Percentiles rank a stretch among this genome's conserved stretches.
These are phyloP conservation scores for Heliconius ismenius DNA, from an alignment of 2,888 invertebrate species.

Conservation along the genomic window DNA sequence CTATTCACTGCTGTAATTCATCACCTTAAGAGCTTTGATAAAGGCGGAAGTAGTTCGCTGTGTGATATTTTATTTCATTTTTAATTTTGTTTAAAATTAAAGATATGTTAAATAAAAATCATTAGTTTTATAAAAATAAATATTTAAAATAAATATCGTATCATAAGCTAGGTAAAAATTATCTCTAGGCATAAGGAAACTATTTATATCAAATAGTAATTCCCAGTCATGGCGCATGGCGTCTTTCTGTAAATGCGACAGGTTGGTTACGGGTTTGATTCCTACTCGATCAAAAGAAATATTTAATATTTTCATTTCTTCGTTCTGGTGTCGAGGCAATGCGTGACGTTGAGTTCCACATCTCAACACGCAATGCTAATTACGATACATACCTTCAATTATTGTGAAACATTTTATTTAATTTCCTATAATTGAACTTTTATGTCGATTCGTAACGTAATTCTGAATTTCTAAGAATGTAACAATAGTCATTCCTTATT, in stretches of 20 bases:
- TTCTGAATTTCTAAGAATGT: neutral
- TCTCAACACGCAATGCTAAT: neutral
- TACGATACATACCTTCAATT: neutral
- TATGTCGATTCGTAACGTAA: neutral
- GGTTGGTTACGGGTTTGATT: too few relatives aligned
- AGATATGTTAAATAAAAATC: neutral
- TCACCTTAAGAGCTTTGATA: constrained; percentile 14
- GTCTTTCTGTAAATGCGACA: too few relatives aligned
- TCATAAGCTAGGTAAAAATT: neutral
- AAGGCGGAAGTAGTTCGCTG: neutral
- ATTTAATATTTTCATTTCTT: too few relatives aligned
- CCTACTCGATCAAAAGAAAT: too few relatives aligned
- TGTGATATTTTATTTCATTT: neutral
- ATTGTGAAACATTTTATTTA: neutral
- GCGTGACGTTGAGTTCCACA: too few relatives aligned
- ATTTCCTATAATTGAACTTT: neutral
- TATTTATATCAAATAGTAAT: neutral
- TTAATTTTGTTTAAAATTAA: neutral
- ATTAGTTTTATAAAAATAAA: neutral
- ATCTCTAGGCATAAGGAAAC: neutral
- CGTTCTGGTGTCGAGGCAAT: too few relatives aligned
- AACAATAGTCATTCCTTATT: neutral
- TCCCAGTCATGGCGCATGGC: too few relatives aligned
- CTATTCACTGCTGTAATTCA: constrained; percentile 13
- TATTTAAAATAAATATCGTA: neutral